Percentiles rank a stretch among this genome's conserved stretches.
Conservation (phyloP, 1,140 invertebrate species). For the Saccostrea glomerata region DNA sequence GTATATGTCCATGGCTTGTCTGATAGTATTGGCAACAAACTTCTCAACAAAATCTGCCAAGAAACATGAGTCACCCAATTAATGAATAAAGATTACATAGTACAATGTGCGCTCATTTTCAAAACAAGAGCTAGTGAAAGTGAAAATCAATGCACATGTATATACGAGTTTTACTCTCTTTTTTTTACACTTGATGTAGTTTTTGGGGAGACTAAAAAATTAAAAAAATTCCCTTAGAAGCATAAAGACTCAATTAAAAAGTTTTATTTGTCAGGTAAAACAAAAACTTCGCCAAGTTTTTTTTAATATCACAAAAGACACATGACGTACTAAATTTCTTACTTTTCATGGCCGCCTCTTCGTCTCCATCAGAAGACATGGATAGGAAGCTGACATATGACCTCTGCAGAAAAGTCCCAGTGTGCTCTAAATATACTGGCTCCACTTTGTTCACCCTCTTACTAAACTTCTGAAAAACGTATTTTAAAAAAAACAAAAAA, state of each 20-base stretch:
- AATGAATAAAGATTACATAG: too few relatives aligned
- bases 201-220: too few relatives aligned
- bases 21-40: neutral
- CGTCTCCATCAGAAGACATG: neutral
- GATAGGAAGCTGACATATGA: constrained; percentile 9
- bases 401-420: neutral
- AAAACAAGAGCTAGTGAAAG: too few relatives aligned
- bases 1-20: neutral
- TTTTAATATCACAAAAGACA: too few relatives aligned
- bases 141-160: too few relatives aligned
- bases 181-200: too few relatives aligned
- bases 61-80: neutral
- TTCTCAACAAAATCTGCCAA: constrained; percentile 21
- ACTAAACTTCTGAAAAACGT: neutral
- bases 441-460: constrained; percentile 2
- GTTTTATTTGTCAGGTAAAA: too few relatives aligned
- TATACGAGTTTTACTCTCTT: too few relatives aligned
- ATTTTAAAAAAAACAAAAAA: neutral
- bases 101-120: too few relatives aligned
- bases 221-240: too few relatives aligned
- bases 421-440: neutral
- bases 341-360: neutral
- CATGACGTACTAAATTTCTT: neutral
- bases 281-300: too few relatives aligned
- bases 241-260: too few relatives aligned